A percentile compares a stretch with the other conserved stretches of the same genome.
Evolutionary conservation across 2,888 invertebrate species (phyloP).

Genomic region (Acanthosoma haemorrhoidale): DNA sequence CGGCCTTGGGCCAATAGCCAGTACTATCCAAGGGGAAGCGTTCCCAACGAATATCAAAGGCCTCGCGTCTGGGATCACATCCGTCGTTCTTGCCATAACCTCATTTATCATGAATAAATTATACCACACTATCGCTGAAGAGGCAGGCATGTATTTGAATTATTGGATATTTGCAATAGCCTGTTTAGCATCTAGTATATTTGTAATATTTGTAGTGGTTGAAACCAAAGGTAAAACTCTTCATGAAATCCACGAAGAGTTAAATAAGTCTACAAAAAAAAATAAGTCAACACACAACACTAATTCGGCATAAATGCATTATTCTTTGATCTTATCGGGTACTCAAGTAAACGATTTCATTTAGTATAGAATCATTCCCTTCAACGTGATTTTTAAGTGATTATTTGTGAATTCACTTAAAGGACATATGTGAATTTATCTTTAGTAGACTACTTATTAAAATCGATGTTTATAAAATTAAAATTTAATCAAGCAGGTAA

Average conservation of each 20-base stretch:
- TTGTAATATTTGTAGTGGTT: conserved; percentile 55
- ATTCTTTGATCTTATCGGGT: too few relatives aligned
- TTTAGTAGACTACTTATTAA: too few relatives aligned
- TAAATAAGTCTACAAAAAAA: conserved; percentile 45
- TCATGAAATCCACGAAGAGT: conserved; percentile 60
- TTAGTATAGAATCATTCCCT: too few relatives aligned
- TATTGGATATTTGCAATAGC: conserved; percentile 59
- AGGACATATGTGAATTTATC: too few relatives aligned
- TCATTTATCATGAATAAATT: conserved; percentile 57
- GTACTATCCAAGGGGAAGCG: conserved; percentile 58
- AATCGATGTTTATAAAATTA: too few relatives aligned
- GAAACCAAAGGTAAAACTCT: conserved; percentile 68
- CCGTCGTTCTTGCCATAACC: conserved; percentile 53
- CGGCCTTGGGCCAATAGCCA: conserved; percentile 58
- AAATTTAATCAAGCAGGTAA: too few relatives aligned
- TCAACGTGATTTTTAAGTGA: too few relatives aligned
- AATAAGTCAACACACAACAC: too few relatives aligned
- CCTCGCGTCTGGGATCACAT: conserved; percentile 55
- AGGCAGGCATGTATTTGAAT: conserved; percentile 60
- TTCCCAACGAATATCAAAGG: conserved; percentile 61
- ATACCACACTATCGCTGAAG: conserved; percentile 54
- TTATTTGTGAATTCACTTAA: too few relatives aligned
- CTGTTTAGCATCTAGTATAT: conserved; percentile 49
- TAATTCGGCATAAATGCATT: too few relatives aligned
- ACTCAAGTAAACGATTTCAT: too few relatives aligned